Conservation (phyloP, 2,797 vertebrate genomes). For the Eleutherodactylus coqui region DNA sequence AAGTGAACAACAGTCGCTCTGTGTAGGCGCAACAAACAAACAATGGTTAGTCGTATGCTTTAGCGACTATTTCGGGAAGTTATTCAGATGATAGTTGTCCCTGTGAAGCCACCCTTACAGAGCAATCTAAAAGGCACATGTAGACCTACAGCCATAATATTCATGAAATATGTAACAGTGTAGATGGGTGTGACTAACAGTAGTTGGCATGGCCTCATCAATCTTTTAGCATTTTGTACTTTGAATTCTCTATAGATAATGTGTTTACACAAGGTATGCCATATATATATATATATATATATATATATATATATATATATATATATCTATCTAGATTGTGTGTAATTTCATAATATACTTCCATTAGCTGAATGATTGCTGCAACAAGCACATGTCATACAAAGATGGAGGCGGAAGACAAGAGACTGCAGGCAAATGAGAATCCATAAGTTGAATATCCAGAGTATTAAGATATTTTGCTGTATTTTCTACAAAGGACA, state of each 20-base stretch:
- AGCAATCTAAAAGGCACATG: background rate
- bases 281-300: no score
- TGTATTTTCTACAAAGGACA: no score
- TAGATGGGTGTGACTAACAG: background rate
- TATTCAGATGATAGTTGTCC: no score
- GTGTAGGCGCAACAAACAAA: no score
- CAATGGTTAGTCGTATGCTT: no score
- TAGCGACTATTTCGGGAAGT: no score
- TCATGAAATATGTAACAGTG: slow-evolving; percentile 14
- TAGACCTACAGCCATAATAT: background rate
- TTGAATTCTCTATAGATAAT: background rate
- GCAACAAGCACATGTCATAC: background rate
- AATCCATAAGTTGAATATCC: no score
- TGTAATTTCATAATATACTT: background rate
- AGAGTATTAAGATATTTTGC: no score
- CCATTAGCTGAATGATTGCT: background rate
- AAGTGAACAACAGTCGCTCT: no score
- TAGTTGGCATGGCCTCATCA: background rate
- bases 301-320: no score
- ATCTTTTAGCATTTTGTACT: slow-evolving; percentile 17
- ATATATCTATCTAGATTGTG: background rate
- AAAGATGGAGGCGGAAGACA: background rate
- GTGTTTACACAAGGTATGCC: no score
- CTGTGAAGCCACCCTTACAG: background rate
- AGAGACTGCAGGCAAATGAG: background rate